Base-by-base conservation (phyloP, 35 echinoderm and acorn worm species). In the Apostichopus parvimensis region DNA sequence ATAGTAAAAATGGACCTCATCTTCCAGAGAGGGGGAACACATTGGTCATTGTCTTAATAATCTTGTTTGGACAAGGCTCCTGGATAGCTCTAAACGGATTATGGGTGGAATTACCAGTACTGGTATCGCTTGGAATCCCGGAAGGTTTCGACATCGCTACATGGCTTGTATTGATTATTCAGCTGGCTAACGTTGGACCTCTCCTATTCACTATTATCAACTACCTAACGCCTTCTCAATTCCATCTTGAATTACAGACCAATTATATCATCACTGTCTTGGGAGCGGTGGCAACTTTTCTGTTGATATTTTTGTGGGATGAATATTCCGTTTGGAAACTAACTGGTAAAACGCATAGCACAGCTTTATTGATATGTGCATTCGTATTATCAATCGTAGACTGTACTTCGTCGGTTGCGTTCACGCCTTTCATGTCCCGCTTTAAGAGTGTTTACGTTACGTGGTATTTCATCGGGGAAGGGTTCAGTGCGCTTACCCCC, bases 381-480 rank as follows among this genome's bases (percentile, higher is more conserved):
- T 98, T 98, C 79, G 90, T 95, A 61, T 53, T 98, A 56, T 85
- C 97, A 15, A 73, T 96, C 1, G 97, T 96, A 2, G 94, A 98
- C 89, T 96, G 97, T 62, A 98, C 94, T 8, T 98, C 97, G 7
- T 96, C 94, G 5, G 94, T 98, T 14, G 87, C 97, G 9, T 98
- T 98, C 82, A 94, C 94, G 0, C 94, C 97, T 2, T 98, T 98
- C 57, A 98, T 98, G 97, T 77, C 97, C 1, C 91, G 93, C 24
- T 93, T 96, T 58, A 94, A 91, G 72, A 93, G 66, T 75, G 9
- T 66, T 34, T 98, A 96, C 73, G 79, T 98, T 4, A 94, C 90
- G 1, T 96, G 94, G 93, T 98, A 96, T 81, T 98, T 98, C 89
- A 80, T 98, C 5, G 97, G 97, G 13, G 97, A 98, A 82, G 97